Percentiles rank a stretch among this genome's conserved stretches.
Evolutionary conservation across 2,113 vertebrate genomes (phyloP).

Genomic region (Phylloscopus whistleri): DNA sequence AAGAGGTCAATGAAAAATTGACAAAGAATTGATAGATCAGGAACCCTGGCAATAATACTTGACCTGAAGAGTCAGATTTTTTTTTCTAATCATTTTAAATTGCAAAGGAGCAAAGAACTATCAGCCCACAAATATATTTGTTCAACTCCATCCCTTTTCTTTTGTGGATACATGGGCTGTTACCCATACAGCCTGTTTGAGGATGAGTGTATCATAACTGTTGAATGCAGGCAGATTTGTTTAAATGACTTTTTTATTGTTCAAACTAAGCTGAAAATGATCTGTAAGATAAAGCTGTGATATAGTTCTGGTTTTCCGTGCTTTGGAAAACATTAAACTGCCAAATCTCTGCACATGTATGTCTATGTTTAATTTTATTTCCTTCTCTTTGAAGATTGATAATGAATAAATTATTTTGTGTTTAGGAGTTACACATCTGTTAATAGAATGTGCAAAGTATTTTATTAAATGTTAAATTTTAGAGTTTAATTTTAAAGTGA

Average conservation of each 20-base stretch:
- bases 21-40: neutral
- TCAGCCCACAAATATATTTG: neutral
- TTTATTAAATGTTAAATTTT: neutral
- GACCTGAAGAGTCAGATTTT: neutral
- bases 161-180: neutral
- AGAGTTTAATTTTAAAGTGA: neutral
- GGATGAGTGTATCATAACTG: neutral
- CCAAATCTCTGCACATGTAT: neutral
- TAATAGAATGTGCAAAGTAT: neutral
- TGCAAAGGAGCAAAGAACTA: neutral
- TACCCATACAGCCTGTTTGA: neutral
- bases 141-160: neutral
- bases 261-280: conserved; percentile 32
- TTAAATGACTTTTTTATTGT: conserved; percentile 31
- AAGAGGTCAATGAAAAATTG: neutral
- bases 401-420: neutral
- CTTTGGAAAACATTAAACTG: neutral
- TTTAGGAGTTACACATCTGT: neutral
- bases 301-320: neutral
- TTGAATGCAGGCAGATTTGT: conserved; percentile 14
- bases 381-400: neutral
- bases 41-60: neutral
- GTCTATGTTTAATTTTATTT: neutral
- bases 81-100: neutral
- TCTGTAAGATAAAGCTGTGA: conserved; percentile 8